Evolutionary conservation across 2,888 invertebrate species (phyloP), one percentile per base, ranked within the genome.

Genomic region (Harpagoxenus sublaevis): DNA sequence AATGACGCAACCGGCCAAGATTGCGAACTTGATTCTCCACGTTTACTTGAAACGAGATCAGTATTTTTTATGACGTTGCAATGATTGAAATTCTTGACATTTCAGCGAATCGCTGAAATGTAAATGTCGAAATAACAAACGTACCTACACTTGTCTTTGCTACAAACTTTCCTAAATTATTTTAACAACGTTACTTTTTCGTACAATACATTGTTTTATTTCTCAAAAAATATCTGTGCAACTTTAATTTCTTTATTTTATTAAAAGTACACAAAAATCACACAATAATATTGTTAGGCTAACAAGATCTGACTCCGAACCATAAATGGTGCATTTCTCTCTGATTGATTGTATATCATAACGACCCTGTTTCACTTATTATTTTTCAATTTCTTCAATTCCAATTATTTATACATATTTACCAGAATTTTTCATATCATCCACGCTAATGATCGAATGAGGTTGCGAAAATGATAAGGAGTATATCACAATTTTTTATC

Each of bases 1-100:
- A 60, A 39, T 88, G 91, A 89, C 85, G 89, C 85, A 89, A 91
- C 48, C 70, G 53, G 65, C 55, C 74, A 48, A 83, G 79, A 71
- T 63, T 77, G 35, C 71, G 77, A 86, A 90, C 75, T 89, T 84
- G 84, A 84, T 86, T 42, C 42, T 10, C 45, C 12, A 15, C 39
- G 2, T 42, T 73, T 18, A 62, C 8, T 18, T 39, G 8, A 51
- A 70, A 18, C 2, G 8, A 23, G 39, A 45, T 62, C 28, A 45
- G 60, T 60, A 74, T 74, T 48, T 62, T 45, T 31, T 62, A 12
- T 10, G 18, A 3, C 42, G 28, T 2, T 3, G n/a, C 10, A 8
- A 10, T 18, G 12, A 60, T 45, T 4, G n/a, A 8, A n/a, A n/a
- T 45, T 60, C n/a, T n/a, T 31, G 15, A n/a, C 5, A 2, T 31